phyloP scores from a whole-genome alignment of 2,888 invertebrate genomes.

The Ariolimax columbianus region DNA sequence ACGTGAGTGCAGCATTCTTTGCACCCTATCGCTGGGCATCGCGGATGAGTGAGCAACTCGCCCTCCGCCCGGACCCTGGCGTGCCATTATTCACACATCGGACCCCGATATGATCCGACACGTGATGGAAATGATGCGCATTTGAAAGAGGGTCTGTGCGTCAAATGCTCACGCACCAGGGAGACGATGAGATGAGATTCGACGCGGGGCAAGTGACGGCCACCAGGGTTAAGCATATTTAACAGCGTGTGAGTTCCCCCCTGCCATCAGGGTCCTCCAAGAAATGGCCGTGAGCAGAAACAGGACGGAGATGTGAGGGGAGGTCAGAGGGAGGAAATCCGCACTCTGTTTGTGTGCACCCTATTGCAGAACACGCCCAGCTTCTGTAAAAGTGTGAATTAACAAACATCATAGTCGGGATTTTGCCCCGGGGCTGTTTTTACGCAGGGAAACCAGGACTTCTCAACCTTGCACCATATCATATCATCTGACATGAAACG shows the following conservation, averaged over 20 bases:
- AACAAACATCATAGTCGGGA: background rate
- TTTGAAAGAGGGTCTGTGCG: conserved; percentile 46
- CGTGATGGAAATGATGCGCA: conserved; percentile 49
- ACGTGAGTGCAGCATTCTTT: conserved; percentile 25
- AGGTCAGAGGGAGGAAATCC: conserved; percentile 7
- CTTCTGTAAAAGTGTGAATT: background rate
- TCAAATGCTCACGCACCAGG: conserved; percentile 41
- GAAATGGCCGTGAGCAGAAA: conserved; percentile 27
- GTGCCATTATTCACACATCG: conserved; percentile 49
- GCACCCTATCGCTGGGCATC: conserved; percentile 44
- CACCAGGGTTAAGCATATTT: conserved; percentile 48
- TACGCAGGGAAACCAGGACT: background rate
- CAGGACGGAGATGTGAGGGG: conserved; percentile 23
- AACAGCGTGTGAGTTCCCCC: conserved; percentile 49
- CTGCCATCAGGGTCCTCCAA: conserved; percentile 23
- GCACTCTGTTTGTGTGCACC: background rate
- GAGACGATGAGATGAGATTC: conserved; percentile 44
- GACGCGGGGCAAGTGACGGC: conserved; percentile 44
- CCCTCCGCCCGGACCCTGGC: conserved; percentile 3
- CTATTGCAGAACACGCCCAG: background rate
- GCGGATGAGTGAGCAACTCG: conserved; percentile 39
- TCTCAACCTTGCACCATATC: background rate
- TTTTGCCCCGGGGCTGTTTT: background rate
- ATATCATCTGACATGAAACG: background rate
- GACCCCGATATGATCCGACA: conserved; percentile 48